Evolutionary conservation across 1,140 invertebrate genomes (phyloP).

Genomic region (Leptestheria dahalacensis): DNA sequence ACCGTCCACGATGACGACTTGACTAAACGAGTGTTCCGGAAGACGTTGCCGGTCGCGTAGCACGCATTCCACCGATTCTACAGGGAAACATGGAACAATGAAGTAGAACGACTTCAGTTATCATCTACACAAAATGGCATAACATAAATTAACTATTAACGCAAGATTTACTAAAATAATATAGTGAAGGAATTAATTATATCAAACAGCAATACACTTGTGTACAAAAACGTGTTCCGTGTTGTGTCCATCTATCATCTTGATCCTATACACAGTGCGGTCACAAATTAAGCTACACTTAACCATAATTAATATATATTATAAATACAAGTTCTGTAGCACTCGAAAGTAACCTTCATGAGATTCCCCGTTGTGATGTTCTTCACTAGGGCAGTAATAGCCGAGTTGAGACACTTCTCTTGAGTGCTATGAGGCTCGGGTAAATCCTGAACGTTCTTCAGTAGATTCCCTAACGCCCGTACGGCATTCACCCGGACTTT

Average conservation of each 20-base stretch:
- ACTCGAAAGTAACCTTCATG: slow-evolving; percentile 46
- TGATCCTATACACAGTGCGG: too few species aligned
- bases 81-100: too few species aligned
- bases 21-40: slow-evolving; percentile 45
- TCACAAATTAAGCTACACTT: too few species aligned
- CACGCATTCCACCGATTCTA: slow-evolving; percentile 67
- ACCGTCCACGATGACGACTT: slow-evolving; percentile 20
- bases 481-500: slow-evolving; percentile 58
- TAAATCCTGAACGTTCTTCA: slow-evolving; percentile 38
- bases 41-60: slow-evolving; percentile 60
- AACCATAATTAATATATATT: slow-evolving; percentile 12
- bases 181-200: too few species aligned
- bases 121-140: too few species aligned
- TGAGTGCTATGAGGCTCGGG: slow-evolving; percentile 33
- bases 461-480: slow-evolving; percentile 58
- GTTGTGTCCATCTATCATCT: too few species aligned
- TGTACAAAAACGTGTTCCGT: too few species aligned
- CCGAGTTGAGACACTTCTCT: slow-evolving; percentile 33
- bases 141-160: slow-evolving; percentile 11
- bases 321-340: neutral
- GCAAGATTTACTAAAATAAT: slow-evolving; percentile 13
- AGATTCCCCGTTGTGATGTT: slow-evolving; percentile 48
- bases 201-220: too few species aligned
- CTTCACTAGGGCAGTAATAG: slow-evolving; percentile 42
- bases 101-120: too few species aligned